phyloP scores from a whole-genome alignment of 2,113 vertebrate genomes.

The Pseudolaguvia tuberculata region DNA sequence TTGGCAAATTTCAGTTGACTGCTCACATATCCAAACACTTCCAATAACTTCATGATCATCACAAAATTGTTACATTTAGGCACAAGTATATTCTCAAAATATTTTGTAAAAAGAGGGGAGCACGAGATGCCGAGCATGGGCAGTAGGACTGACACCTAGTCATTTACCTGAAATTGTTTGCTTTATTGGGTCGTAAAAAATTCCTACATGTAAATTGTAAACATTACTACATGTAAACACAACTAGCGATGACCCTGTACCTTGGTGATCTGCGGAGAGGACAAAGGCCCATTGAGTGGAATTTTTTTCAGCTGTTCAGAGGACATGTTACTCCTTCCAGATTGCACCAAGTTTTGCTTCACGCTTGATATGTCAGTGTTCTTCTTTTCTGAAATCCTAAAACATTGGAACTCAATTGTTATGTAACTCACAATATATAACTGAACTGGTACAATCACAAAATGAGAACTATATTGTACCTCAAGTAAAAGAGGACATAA shows the following conservation, averaged over 20 bases:
- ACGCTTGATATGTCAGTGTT: constrained; percentile 60
- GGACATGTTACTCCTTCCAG: constrained; percentile 48
- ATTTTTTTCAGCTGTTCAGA: constrained; percentile 68
- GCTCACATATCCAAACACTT: too few relatives aligned
- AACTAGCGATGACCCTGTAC: constrained; percentile 55
- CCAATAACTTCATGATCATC: too few relatives aligned
- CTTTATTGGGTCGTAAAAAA: too few relatives aligned
- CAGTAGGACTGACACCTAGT: too few relatives aligned
- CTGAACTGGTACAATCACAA: not conserved
- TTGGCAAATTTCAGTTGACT: too few relatives aligned
- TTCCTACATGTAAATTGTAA: too few relatives aligned
- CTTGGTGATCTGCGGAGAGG: constrained; percentile 66
- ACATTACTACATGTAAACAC: too few relatives aligned
- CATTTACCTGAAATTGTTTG: too few relatives aligned
- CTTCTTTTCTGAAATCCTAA: constrained; percentile 80
- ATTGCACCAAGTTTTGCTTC: constrained; percentile 58
- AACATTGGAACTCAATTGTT: constrained; percentile 7
- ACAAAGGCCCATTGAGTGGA: constrained; percentile 60
- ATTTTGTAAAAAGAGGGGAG: too few relatives aligned
- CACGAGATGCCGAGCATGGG: too few relatives aligned
- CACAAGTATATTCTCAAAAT: too few relatives aligned
- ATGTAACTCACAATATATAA: not conserved
- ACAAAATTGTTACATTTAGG: too few relatives aligned
- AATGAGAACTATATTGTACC: constrained; percentile 63
- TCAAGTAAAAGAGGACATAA: constrained; percentile 91